These are phyloP conservation scores for Dexiosoma caninum DNA, from an alignment of 2,888 invertebrate genomes.

Conservation along the genomic window DNA sequence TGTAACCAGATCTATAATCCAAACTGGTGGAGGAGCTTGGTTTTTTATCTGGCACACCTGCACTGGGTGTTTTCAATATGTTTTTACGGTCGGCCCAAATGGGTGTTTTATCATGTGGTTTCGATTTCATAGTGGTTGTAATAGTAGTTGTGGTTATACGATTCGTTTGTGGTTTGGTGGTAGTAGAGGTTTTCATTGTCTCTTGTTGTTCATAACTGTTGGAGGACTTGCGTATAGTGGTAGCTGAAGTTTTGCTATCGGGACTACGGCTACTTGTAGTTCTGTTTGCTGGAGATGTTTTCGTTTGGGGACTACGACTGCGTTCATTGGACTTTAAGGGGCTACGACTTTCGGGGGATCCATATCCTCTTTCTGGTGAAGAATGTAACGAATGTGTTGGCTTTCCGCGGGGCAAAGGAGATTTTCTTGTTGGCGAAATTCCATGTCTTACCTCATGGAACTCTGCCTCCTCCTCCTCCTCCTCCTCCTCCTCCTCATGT, in stretches of 20 bases:
- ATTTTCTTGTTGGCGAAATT: constrained; percentile 21
- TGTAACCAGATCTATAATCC: constrained; percentile 55
- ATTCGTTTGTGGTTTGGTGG: constrained; percentile 63
- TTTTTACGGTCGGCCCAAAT: constrained; percentile 74
- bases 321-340: constrained; percentile 15
- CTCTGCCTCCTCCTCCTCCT: neutral
- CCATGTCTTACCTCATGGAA: constrained; percentile 17
- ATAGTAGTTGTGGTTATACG: constrained; percentile 40
- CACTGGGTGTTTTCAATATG: constrained; percentile 67
- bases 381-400: constrained; percentile 3
- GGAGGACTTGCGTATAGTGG: neutral
- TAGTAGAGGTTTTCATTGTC: neutral
- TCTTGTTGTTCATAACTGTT: constrained; percentile 20
- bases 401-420: constrained; percentile 18
- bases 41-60: constrained; percentile 44
- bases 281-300: neutral
- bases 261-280: constrained; percentile 33
- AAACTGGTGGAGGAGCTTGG: constrained; percentile 54
- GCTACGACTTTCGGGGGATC: constrained; percentile 20
- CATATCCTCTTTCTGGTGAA: constrained; percentile 25
- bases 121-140: constrained; percentile 42
- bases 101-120: constrained; percentile 66
- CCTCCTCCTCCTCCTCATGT: constrained; percentile 2
- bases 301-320: constrained; percentile 39
- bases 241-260: constrained; percentile 11